Base-by-base conservation (phyloP, 2,888 invertebrate genomes). In the Orchestes rusci region DNA sequence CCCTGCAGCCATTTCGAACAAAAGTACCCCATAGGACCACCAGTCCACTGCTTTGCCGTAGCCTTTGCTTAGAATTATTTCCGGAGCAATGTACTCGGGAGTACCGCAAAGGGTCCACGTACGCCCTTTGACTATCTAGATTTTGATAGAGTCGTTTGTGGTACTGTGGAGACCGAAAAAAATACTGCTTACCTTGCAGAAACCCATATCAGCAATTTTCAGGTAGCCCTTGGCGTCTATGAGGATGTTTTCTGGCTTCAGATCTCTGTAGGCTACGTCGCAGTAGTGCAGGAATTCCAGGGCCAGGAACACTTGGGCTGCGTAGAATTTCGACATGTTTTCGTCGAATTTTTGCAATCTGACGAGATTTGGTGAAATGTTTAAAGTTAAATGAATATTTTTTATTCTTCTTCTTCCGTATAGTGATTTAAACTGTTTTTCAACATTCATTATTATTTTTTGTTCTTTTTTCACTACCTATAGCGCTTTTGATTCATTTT, bases 81-180 rank as follows among this genome's bases (percentile, higher is more conserved):
- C 94, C 0, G 91, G 91, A 0, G 96, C 95, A 50, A 96, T 73
- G 68, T 96, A 97, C 69, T 96, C 95, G 0, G 95, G 95, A 0
- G 96, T 96, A 1, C 95, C 94, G 64, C 94, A 95, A 27, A 95
- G 64, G 0, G 92, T 94, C 84, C 89, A 89, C 0, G 94, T 93
- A 56, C 94, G 73, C 0, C 77, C 76, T 56, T 75, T 73, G 4
- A 80, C 68, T 52, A 78, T 70, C 65, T 66, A 42, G 3, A 43
- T 35, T 30, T 28, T 36, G 19, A 38, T 20, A 40, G 15, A 40
- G 19, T 10, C 2, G 15, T n/a, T n/a, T n/a, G n/a, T n/a, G n/a
- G n/a, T n/a, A 4, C 15, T 17, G 16, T 27, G 4, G 16, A 3
- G 37, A 37, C 2, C 12, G 19, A 36, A 36, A 20, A n/a, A n/a